Evolutionary conservation across 2,888 invertebrate genomes (phyloP).

Genomic region (Xylota sylvarum): DNA sequence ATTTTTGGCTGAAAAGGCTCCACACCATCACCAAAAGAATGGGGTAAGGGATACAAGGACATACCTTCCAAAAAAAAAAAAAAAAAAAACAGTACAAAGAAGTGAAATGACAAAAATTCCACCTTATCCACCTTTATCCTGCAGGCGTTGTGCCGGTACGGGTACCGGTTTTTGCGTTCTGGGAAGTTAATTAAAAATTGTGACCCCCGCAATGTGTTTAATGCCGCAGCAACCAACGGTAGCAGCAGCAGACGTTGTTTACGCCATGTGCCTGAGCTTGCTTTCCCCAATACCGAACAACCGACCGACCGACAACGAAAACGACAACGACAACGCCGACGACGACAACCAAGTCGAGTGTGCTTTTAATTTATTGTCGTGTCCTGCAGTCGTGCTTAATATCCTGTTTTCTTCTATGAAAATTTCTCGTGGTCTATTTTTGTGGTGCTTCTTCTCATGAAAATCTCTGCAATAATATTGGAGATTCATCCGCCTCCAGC

Average conservation of each 20-base stretch:
- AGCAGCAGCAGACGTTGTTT: constrained; percentile 50
- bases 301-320: not conserved
- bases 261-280: constrained; percentile 54
- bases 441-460: constrained; percentile 13
- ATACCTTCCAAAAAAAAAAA: not conserved
- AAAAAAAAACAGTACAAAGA: not conserved
- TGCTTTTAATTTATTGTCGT: constrained; percentile 75
- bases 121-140: constrained; percentile 52
- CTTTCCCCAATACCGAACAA: not conserved
- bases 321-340: not conserved
- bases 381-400: constrained; percentile 76
- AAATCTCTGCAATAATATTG: constrained; percentile 62
- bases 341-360: constrained; percentile 53
- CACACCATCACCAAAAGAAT: constrained; percentile 13
- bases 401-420: constrained; percentile 65
- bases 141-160: constrained; percentile 8
- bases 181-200: constrained; percentile 76
- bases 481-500: constrained; percentile 18
- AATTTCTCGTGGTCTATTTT: constrained; percentile 51
- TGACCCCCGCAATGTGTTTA: constrained; percentile 76
- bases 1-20: constrained; percentile 62
- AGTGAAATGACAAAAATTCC: constrained; percentile 13
- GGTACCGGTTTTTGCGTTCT: constrained; percentile 41
- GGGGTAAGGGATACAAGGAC: constrained; percentile 45
- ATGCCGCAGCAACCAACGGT: constrained; percentile 64